A percentile compares a stretch with the other conserved stretches of the same genome.
Conservation (phyloP, 2,113 vertebrate genomes). For the Clarias magur region DNA sequence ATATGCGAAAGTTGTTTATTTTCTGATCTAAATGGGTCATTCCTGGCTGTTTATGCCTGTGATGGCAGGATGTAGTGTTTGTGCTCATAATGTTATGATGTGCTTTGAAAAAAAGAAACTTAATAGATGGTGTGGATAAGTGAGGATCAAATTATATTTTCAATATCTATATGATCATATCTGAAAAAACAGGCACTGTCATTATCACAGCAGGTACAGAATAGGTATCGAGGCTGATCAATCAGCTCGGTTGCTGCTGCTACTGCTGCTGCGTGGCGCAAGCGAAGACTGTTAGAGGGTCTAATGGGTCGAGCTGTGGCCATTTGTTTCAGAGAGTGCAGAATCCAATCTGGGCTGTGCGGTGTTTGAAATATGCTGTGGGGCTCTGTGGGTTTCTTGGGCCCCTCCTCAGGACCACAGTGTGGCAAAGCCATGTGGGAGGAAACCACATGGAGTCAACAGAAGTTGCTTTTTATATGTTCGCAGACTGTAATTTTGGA, state of each 20-base stretch:
- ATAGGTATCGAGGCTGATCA: slow-evolving; percentile 24
- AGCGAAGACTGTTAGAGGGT: slow-evolving; percentile 33
- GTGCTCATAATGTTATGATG: neutral
- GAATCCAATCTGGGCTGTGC: slow-evolving; percentile 32
- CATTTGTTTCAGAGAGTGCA: slow-evolving; percentile 43
- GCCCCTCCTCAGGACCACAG: slow-evolving; percentile 29
- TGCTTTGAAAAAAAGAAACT: slow-evolving; percentile 23
- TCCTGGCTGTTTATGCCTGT: neutral
- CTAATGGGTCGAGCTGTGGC: slow-evolving; percentile 24
- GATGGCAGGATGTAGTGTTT: neutral
- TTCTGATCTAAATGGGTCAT: neutral
- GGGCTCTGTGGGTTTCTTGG: slow-evolving; percentile 9
- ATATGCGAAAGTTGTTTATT: slow-evolving; percentile 22
- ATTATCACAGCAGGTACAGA: neutral
- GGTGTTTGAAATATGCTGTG: slow-evolving; percentile 32
- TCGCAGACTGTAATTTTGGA: slow-evolving; percentile 43
- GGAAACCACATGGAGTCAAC: slow-evolving; percentile 9
- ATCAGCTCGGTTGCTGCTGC: slow-evolving; percentile 16
- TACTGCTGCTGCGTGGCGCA: neutral
- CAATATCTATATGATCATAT: slow-evolving; percentile 10
- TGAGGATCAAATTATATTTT: neutral
- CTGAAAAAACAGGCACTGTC: slow-evolving; percentile 1
- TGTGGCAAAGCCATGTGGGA: slow-evolving; percentile 13
- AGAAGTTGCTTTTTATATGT: slow-evolving; percentile 14
- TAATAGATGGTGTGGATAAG: neutral